Evolutionary conservation across 1,140 invertebrate species (phyloP), one percentile per base, ranked within the genome.

Genomic region (Harlomillsia oculata): DNA sequence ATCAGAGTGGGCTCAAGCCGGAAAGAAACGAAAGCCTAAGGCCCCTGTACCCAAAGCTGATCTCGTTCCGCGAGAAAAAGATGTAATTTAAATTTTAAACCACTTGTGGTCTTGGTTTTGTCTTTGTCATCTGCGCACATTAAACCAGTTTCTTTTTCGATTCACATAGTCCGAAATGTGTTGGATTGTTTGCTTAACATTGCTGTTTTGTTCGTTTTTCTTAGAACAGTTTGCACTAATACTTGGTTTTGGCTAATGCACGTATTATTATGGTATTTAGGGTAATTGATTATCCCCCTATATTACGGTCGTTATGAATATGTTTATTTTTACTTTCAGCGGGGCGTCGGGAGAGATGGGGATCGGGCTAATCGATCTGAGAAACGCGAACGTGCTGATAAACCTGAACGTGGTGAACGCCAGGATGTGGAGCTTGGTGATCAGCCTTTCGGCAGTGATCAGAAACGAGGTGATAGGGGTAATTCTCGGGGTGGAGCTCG

Each of bases 401-500:
- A 34, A 50, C 41, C 53, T 48, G 52, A 48, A 40, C 21, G 48
- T 29, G 37, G 48, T 26, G 52, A 59, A 18, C 25, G 43, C n/a
- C 56, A 63, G 56, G 56, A 59, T 39, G 45, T 49, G 18, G 57
- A 63, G 30, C 45, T 39, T 44, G 55, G 74, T 65, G 48, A 72
- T 68, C 60, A 59, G 30, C 39, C 41, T 49, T 34, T 45, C 16
- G 46, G 54, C 45, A 39, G 13, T 49, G 54, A 56, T 14, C 54
- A 18, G 20, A 26, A 28, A 59, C 11, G 53, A 34, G 56, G 63
- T 48, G 75, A 74, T 63, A 65, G 66, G 46, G 66, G 64, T 44
- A 40, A 52, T 46, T 48, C 71, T 68, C 67, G 72, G 48, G 69
- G 70, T 26, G 44, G 71, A 67, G 60, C 67, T 25, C 52, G 68